Evolutionary conservation across 2,888 invertebrate species (phyloP), one percentile per base, ranked within the genome.

Genomic region (Amiota minor): DNA sequence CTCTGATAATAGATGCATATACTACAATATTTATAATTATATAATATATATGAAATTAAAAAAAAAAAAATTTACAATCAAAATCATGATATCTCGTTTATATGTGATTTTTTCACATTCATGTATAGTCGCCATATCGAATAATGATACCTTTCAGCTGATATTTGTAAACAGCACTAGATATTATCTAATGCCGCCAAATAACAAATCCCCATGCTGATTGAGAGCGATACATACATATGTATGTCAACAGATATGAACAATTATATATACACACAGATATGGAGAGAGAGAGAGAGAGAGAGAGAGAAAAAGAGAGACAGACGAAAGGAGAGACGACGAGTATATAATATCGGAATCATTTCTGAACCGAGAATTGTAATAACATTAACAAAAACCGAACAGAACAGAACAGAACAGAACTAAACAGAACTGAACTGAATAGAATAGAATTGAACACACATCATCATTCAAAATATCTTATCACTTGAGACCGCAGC

Each of bases 141-240:
- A 35, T 35, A 8, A 35, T 8, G 6, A 35, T 59, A 59, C 59
- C 59, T 12, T 59, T 20, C 67, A 47, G 67, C 50, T 65, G 35
- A 65, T 18, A 20, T 68, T 68, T 10, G 50, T 53, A 35, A 18
- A 68, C 67, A 68, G 6, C 6, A 35, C 35, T 4, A 35, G 67
- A 68, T 68, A 50, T 68, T 68, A 68, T 68, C 67, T 50, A 68
- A 68, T n/a, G 16, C n/a, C 16, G 50, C 50, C 61, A 75, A 79
- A 35, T 35, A 35, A 76, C 80, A 79, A 65, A 72, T 77, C 72
- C 73, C 72, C 71, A 8, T 74, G 78, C 75, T 68, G 80, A 77
- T 35, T 35, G 35, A 35, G 35, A 35, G 35, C 35, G 35, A 35
- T 8, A 35, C 35, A 35, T 77, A 79, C 10, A 59, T 20, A 20